These are phyloP conservation scores for Cepphus grylle DNA, from an alignment of 2,113 vertebrate genomes.

Conservation along the genomic window DNA sequence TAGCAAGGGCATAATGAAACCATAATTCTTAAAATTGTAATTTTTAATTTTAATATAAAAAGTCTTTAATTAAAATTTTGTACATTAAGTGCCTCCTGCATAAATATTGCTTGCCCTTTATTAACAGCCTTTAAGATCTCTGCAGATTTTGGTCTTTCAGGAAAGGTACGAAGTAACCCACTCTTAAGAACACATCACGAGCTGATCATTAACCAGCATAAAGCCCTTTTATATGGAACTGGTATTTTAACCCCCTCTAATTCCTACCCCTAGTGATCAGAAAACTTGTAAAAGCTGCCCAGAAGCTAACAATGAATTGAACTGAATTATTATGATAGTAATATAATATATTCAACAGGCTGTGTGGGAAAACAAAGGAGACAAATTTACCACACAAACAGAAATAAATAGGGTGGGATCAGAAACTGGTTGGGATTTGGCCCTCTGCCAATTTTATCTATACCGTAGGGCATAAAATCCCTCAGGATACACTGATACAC, in stretches of 20 bases:
- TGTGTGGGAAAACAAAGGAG: background rate
- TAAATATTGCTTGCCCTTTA: background rate
- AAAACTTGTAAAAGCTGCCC: background rate
- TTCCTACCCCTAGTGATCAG: background rate
- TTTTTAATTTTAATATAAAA: background rate
- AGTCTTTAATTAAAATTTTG: background rate
- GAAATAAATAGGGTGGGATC: background rate
- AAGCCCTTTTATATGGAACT: background rate
- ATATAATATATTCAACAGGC: background rate
- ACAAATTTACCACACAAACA: background rate
- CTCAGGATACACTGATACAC: background rate
- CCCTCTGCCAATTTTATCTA: background rate
- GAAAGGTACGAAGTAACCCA: background rate
- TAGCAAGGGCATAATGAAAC: background rate
- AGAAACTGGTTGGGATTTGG: background rate
- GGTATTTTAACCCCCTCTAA: background rate
- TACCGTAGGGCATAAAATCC: background rate
- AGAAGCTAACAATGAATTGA: background rate
- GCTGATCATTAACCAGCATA: background rate
- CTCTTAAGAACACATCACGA: background rate
- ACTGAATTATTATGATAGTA: background rate
- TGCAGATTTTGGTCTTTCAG: background rate
- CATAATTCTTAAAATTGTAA: background rate
- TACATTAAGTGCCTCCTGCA: background rate
- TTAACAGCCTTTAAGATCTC: background rate